A percentile compares a stretch with the other conserved stretches of the same genome.
Evolutionary conservation across 2,888 invertebrate genomes (phyloP).

Genomic region (Tetheella fluctuosa): DNA sequence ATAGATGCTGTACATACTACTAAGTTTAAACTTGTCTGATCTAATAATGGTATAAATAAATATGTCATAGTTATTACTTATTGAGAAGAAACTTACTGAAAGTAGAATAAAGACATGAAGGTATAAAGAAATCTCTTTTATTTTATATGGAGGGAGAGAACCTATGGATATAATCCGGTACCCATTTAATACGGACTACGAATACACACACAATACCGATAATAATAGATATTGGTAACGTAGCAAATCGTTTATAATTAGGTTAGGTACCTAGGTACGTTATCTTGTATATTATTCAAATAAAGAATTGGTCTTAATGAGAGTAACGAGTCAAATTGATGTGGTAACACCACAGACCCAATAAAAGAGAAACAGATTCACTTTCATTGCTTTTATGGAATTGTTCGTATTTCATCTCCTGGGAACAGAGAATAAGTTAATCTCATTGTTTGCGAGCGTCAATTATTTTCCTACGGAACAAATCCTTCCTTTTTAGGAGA

Average conservation of each 20-base stretch:
- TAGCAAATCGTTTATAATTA: background rate
- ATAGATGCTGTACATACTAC: no score
- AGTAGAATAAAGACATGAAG: background rate
- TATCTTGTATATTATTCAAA: constrained; percentile 32
- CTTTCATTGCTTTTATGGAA: constrained; percentile 42
- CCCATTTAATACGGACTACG: background rate
- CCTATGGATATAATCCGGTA: background rate
- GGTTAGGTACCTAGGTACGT: background rate
- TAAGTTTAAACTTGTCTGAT: background rate
- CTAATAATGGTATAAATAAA: background rate
- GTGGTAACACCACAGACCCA: constrained; percentile 39
- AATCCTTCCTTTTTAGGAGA: constrained; percentile 18
- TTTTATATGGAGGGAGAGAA: background rate
- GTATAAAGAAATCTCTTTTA: background rate
- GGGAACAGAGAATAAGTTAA: constrained; percentile 43
- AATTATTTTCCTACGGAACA: constrained; percentile 42
- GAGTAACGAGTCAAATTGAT: constrained; percentile 44
- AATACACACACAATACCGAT: background rate
- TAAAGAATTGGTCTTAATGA: constrained; percentile 42
- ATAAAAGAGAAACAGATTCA: constrained; percentile 54
- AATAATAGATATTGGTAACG: background rate
- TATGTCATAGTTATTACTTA: background rate
- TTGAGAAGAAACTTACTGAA: background rate
- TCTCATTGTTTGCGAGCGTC: constrained; percentile 51
- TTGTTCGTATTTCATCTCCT: constrained; percentile 50